Conservation (phyloP, 2,113 vertebrate species). For the Alethe castanea region DNA sequence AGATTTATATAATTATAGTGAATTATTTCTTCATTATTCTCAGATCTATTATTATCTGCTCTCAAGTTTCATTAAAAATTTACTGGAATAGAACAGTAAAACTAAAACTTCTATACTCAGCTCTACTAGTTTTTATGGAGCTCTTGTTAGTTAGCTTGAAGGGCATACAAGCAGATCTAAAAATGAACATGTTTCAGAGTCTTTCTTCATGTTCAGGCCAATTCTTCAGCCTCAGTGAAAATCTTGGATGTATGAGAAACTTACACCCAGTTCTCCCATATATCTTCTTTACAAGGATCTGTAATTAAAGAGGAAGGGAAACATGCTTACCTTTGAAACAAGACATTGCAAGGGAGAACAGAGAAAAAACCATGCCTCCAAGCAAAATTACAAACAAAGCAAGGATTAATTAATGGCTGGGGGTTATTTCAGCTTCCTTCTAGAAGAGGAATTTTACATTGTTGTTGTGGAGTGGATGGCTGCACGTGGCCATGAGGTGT, state of each 20-base stretch:
- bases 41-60: neutral
- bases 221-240: neutral
- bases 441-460: neutral
- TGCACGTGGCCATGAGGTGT: neutral
- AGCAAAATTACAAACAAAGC: neutral
- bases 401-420: neutral
- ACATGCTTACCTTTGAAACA: neutral
- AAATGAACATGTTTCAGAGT: neutral
- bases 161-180: neutral
- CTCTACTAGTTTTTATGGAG: neutral
- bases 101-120: neutral
- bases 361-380: neutral
- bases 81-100: neutral
- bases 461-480: accelerated
- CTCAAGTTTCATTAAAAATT: neutral
- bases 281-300: neutral
- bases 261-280: neutral
- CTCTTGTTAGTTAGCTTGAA: neutral
- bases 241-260: neutral
- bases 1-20: neutral
- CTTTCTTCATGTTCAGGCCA: neutral
- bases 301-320: constrained; percentile 28
- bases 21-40: neutral
- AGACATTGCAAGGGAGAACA: neutral
- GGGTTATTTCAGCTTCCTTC: neutral